Conservation (phyloP, 2,888 invertebrate genomes). For the Drosophila crucigera region DNA sequence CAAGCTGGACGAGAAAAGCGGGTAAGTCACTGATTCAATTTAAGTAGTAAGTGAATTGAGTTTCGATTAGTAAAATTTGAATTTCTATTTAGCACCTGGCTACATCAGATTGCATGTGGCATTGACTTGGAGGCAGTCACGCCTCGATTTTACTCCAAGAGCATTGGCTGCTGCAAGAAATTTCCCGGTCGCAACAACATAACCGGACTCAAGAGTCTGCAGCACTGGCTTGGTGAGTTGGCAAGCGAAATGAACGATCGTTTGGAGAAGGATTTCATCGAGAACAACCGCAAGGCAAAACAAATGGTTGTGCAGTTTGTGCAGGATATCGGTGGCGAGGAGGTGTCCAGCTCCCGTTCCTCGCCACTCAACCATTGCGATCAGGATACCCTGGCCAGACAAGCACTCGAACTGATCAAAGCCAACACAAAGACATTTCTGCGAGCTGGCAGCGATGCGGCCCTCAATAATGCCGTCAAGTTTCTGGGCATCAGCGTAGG, state of each 20-base stretch:
- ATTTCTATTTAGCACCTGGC: constrained; percentile 88
- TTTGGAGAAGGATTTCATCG: constrained; percentile 91
- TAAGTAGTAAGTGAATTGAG: neutral
- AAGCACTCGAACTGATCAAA: constrained; percentile 89
- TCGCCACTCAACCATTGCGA: constrained; percentile 88
- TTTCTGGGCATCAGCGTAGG: constrained; percentile 92
- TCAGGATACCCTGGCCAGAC: constrained; percentile 88
- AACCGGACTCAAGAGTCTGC: constrained; percentile 88
- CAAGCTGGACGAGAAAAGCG: constrained; percentile 94
- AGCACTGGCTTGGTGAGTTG: constrained; percentile 93
- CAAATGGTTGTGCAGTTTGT: constrained; percentile 91
- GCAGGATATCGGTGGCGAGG: constrained; percentile 86
- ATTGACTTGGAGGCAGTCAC: constrained; percentile 95
- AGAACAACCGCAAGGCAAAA: constrained; percentile 93
- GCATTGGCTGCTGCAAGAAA: constrained; percentile 98
- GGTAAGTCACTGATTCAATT: constrained; percentile 87
- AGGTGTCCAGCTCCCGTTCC: constrained; percentile 89
- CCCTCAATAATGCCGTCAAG: constrained; percentile 87
- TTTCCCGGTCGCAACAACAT: constrained; percentile 94
- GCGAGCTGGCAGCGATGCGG: constrained; percentile 74
- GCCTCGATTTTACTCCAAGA: constrained; percentile 93
- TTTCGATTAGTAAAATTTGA: neutral
- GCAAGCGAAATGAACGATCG: constrained; percentile 93
- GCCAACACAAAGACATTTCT: constrained; percentile 86
- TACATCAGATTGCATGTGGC: constrained; percentile 94